phyloP scores from a whole-genome alignment of 2,113 vertebrate species.

The Entelurus aequoreus region DNA sequence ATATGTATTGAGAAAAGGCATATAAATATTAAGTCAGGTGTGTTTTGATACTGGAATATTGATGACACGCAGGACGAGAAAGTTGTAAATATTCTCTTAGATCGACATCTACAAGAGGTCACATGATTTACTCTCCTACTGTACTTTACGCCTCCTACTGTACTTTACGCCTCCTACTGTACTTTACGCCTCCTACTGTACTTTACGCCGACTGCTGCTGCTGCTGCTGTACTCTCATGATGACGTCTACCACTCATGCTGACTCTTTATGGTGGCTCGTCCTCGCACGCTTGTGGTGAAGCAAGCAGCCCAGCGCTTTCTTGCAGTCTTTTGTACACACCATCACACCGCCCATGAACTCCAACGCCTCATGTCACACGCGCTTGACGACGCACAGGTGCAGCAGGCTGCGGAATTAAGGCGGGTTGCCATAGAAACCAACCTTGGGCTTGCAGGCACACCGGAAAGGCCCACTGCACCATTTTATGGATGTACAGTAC shows the following conservation, averaged over 20 bases:
- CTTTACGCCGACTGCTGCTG: constrained; percentile 12
- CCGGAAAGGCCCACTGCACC: constrained; percentile 40
- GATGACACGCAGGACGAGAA: constrained; percentile 40
- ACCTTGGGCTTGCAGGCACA: constrained; percentile 34
- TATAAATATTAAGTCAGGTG: constrained; percentile 44
- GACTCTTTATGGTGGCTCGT: constrained; percentile 68
- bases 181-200: background rate
- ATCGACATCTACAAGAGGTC: constrained; percentile 17
- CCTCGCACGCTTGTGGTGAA: constrained; percentile 53
- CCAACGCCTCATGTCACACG: constrained; percentile 67
- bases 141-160: background rate
- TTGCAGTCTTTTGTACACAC: constrained; percentile 46
- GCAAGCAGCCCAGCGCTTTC: constrained; percentile 47
- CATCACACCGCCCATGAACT: constrained; percentile 61
- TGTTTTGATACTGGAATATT: constrained; percentile 75
- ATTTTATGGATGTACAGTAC: constrained; percentile 46
- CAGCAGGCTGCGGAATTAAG: constrained; percentile 44
- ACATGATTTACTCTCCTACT: too few relatives aligned
- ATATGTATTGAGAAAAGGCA: constrained; percentile 48
- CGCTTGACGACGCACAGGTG: constrained; percentile 53
- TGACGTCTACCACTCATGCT: constrained; percentile 58
- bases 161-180: background rate
- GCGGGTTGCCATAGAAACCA: constrained; percentile 54
- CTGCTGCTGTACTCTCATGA: constrained; percentile 35
- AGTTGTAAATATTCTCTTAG: constrained; percentile 64